Conservation (phyloP, 2,888 invertebrate species). For the Xestia xanthographa region DNA sequence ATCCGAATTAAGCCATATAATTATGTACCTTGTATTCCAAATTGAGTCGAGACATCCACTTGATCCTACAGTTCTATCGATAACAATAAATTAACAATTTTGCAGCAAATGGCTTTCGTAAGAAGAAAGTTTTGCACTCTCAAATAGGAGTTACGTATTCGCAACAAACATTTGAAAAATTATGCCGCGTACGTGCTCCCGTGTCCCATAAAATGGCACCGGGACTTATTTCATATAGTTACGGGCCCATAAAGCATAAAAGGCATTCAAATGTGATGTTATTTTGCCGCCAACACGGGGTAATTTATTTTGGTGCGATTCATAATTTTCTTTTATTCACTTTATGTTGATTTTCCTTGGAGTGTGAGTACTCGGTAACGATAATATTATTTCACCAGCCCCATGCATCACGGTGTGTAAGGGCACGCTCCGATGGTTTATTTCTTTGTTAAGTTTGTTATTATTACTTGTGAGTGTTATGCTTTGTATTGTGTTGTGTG, state of each 20-base stretch:
- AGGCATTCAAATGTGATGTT: conserved; percentile 91
- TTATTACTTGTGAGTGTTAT: conserved; percentile 75
- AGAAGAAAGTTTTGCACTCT: conserved; percentile 54
- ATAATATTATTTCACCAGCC: conserved; percentile 90
- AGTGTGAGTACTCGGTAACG: conserved; percentile 89
- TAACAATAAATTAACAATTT: conserved; percentile 35
- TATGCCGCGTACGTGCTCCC: conserved; percentile 87
- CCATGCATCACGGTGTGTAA: conserved; percentile 84
- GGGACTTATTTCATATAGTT: conserved; percentile 90
- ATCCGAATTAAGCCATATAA: too few relatives aligned
- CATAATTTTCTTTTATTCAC: conserved; percentile 91
- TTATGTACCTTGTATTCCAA: too few relatives aligned
- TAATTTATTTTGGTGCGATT: conserved; percentile 90
- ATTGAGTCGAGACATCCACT: background rate
- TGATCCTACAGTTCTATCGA: background rate
- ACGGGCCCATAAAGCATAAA: conserved; percentile 90
- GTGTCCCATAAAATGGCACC: conserved; percentile 87
- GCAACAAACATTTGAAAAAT: conserved; percentile 85
- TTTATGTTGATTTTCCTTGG: conserved; percentile 90
- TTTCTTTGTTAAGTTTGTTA: conserved; percentile 85
- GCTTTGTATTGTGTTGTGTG: conserved; percentile 60
- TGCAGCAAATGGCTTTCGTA: conserved; percentile 10
- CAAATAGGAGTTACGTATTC: conserved; percentile 68
- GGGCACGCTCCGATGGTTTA: conserved; percentile 79
- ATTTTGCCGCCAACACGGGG: conserved; percentile 90